Evolutionary conservation across 2,888 invertebrate species (phyloP).

Genomic region (Adelphocoris suturalis): DNA sequence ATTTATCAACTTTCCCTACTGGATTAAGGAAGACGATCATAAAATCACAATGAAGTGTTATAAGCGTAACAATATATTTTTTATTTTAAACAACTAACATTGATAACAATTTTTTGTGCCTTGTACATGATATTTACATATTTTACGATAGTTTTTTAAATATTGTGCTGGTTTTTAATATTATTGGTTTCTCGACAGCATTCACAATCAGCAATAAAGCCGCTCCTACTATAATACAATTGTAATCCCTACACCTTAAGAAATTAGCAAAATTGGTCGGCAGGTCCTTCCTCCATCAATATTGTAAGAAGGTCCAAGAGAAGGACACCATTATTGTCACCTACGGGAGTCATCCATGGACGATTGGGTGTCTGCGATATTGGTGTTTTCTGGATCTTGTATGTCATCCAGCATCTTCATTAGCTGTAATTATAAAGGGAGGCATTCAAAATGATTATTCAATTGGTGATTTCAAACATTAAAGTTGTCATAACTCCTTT

Average conservation of each 20-base stretch:
- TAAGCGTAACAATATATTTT: constrained; percentile 18
- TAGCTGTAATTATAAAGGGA: background rate
- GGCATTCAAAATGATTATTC: too few relatives aligned
- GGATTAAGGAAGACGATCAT: too few relatives aligned
- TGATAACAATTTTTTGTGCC: background rate
- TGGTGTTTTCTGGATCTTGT: background rate
- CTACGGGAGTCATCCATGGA: background rate
- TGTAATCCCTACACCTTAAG: background rate
- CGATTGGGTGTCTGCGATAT: background rate
- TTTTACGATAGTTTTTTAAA: background rate
- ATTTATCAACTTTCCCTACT: too few relatives aligned
- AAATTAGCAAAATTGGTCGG: background rate
- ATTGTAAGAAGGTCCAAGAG: background rate
- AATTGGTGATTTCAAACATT: too few relatives aligned
- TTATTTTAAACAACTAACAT: background rate
- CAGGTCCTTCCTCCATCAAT: background rate
- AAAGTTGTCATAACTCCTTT: too few relatives aligned
- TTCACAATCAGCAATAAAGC: background rate
- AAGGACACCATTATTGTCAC: background rate
- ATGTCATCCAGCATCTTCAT: constrained; percentile 31
- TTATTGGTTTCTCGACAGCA: background rate
- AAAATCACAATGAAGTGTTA: background rate
- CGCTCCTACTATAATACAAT: background rate
- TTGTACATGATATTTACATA: background rate
- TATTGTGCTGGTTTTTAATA: background rate